phyloP scores from a whole-genome alignment of 1,140 invertebrate species.

The Daktulosphaira vitifoliae region DNA sequence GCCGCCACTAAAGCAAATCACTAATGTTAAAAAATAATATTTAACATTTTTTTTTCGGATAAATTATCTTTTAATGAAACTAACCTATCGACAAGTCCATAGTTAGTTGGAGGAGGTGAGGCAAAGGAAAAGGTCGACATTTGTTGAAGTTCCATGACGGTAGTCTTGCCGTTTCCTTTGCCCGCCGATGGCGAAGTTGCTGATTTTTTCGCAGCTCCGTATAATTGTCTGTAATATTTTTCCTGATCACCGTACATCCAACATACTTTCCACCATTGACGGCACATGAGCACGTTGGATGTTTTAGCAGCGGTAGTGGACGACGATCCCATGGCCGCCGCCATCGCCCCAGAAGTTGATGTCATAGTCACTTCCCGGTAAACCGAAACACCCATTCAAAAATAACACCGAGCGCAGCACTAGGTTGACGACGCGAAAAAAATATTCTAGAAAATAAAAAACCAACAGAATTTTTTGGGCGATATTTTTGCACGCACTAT shows the following conservation, averaged over 20 bases:
- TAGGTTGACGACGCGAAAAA: too few relatives aligned
- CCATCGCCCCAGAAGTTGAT: too few relatives aligned
- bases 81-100: not conserved
- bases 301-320: not conserved
- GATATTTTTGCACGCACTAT: not conserved
- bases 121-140: conserved; percentile 3
- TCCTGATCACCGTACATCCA: conserved; percentile 77
- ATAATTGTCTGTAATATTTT: conserved; percentile 70
- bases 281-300: conserved; percentile 65
- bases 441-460: too few relatives aligned
- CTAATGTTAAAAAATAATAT: too few relatives aligned
- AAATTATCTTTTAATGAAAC: too few relatives aligned
- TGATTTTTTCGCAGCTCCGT: conserved; percentile 50
- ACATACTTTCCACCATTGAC: conserved; percentile 80
- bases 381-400: conserved; percentile 3
- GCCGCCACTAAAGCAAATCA: too few relatives aligned
- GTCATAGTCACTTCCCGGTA: conserved; percentile 16
- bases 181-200: not conserved
- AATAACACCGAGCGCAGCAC: too few relatives aligned
- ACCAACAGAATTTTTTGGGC: too few relatives aligned
- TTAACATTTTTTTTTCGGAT: too few relatives aligned
- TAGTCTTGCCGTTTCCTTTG: not conserved
- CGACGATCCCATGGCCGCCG: not conserved
- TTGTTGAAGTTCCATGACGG: conserved; percentile 18
- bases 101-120: too few relatives aligned